A percentile compares a stretch with the other conserved stretches of the same genome.
Evolutionary conservation across 2,888 invertebrate genomes (phyloP).

Genomic region (Yponomeuta evonymella): DNA sequence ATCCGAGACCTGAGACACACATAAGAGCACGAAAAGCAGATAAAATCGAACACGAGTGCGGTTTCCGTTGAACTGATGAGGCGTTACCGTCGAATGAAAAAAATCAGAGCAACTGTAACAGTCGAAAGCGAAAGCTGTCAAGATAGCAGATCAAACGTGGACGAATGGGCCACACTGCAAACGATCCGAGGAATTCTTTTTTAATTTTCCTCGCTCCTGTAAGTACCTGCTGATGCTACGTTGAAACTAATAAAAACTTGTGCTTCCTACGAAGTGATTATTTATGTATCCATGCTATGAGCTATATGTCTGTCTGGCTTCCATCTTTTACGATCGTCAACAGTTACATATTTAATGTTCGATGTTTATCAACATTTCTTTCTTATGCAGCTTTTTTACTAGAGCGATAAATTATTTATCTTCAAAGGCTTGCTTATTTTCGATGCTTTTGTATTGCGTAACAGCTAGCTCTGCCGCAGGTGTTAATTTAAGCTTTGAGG

Average conservation of each 20-base stretch:
- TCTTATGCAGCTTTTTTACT: slow-evolving; percentile 72
- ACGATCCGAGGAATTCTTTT: slow-evolving; percentile 60
- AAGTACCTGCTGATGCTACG: slow-evolving; percentile 47
- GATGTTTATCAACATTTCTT: slow-evolving; percentile 76
- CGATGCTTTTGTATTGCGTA: slow-evolving; percentile 63
- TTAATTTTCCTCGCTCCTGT: slow-evolving; percentile 43
- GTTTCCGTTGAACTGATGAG: slow-evolving; percentile 40
- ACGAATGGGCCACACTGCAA: slow-evolving; percentile 48
- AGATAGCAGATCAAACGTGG: slow-evolving; percentile 48
- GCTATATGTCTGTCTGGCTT: slow-evolving; percentile 52
- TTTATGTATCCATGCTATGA: slow-evolving; percentile 47
- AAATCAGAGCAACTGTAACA: slow-evolving; percentile 51
- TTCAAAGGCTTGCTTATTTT: slow-evolving; percentile 72
- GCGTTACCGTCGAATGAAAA: slow-evolving; percentile 58
- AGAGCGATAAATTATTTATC: slow-evolving; percentile 71
- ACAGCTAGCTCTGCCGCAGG: slow-evolving; percentile 6
- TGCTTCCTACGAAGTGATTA: slow-evolving; percentile 65
- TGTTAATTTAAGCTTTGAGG: slow-evolving; percentile 31
- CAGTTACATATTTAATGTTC: slow-evolving; percentile 76
- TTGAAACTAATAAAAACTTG: slow-evolving; percentile 56
- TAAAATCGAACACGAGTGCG: slow-evolving; percentile 46
- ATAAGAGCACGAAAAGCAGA: slow-evolving; percentile 39
- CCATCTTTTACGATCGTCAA: slow-evolving; percentile 71
- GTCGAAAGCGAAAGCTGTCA: slow-evolving; percentile 35
- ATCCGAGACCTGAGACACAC: slow-evolving; percentile 15